Evolutionary conservation across 2,797 vertebrate species (phyloP).

Genomic region (Mus caroli): DNA sequence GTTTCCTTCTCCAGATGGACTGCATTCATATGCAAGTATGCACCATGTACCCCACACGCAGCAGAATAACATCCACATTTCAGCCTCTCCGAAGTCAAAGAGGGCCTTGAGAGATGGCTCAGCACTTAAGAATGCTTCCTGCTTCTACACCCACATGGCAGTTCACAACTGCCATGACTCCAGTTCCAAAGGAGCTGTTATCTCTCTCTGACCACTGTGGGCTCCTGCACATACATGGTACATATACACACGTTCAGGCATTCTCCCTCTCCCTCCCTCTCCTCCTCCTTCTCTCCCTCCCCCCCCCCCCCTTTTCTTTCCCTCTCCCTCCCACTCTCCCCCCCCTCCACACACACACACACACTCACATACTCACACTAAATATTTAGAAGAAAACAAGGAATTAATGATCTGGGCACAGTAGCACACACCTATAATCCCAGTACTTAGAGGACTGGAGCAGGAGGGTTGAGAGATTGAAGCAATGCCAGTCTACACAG

Average conservation of each 20-base stretch:
- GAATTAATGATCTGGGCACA: background rate
- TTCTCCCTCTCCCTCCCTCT: no score
- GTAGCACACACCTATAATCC: background rate
- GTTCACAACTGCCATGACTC: background rate
- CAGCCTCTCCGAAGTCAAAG: background rate
- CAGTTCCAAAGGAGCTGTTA: background rate
- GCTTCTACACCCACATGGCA: background rate
- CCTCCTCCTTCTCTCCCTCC: no score
- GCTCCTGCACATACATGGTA: background rate
- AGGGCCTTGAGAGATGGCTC: background rate
- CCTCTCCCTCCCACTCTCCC: no score
- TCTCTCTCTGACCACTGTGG: background rate
- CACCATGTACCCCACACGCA: background rate
- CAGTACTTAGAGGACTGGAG: background rate
- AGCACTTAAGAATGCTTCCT: background rate
- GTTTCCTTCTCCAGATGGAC: background rate
- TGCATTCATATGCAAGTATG: no score
- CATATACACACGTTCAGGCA: background rate
- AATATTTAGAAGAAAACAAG: background rate
- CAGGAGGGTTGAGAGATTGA: background rate
- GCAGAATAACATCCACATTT: background rate
- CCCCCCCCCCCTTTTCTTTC: no score
- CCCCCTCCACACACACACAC: no score
- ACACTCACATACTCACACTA: background rate
- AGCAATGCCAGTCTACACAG: background rate